Conservation (phyloP, 92 coral and sea anemone species). For the Phymanthus crucifer region DNA sequence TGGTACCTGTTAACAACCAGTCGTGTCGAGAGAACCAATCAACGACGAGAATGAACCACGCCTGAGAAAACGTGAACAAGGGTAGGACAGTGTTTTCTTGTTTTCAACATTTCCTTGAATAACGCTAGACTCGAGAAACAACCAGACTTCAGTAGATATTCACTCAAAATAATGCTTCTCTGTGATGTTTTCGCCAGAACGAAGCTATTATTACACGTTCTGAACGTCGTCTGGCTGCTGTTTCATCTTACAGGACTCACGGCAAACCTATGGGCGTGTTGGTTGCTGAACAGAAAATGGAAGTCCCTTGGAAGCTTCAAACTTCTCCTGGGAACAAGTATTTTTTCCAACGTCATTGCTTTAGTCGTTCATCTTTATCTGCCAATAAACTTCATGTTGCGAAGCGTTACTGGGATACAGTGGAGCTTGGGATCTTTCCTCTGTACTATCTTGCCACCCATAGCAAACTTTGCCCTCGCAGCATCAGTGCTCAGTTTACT, state of each 20-base stretch:
- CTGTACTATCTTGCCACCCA: conserved; percentile 29
- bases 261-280: conserved; percentile 15
- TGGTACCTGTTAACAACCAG: background rate
- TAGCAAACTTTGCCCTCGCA: conserved; percentile 24
- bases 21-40: background rate
- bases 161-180: conserved; percentile 1
- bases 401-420: conserved; percentile 5
- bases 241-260: conserved; percentile 32
- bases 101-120: background rate
- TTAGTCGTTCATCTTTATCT: conserved; percentile 20
- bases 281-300: conserved; percentile 30
- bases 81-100: background rate
- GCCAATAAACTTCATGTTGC: conserved; percentile 32
- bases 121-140: background rate
- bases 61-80: background rate
- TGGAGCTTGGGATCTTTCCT: conserved; percentile 31
- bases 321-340: conserved; percentile 27
- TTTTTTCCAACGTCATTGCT: conserved; percentile 27
- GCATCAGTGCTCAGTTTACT: conserved; percentile 13
- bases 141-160: background rate
- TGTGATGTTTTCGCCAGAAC: conserved; percentile 11
- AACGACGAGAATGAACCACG: background rate
- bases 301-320: conserved; percentile 17
- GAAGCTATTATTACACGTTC: background rate
- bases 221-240: conserved; percentile 14